Base-by-base conservation (phyloP, 2,888 invertebrate genomes). In the Smittia aterrima region DNA sequence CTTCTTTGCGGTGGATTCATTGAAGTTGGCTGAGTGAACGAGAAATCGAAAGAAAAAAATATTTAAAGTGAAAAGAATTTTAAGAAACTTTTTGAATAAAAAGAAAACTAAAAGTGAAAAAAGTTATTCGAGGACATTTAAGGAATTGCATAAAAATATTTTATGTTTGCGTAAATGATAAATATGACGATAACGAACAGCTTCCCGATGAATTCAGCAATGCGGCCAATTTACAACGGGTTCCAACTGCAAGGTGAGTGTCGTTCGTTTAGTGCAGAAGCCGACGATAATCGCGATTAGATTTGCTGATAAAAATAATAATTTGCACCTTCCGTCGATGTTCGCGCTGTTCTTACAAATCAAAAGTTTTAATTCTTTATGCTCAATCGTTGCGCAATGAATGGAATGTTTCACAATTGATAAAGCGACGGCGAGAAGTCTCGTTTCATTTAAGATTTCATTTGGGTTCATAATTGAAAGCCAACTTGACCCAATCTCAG, bases 171-270 rank as follows among this genome's bases (percentile, higher is more conserved):
- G 41, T 74, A 62, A 74, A 74, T 66, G 64, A 54, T 74, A 76
- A 82, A 76, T 76, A 83, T 83, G 83, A 82, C 83, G 76, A 82
- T 82, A 66, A 81, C 82, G 75, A 80, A 81, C 75, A 82, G 81
- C 78, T 74, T 66, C 20, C 62, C 74, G 18, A 32, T 32, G 32
- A 66, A 40, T 27, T 82, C 82, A 77, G 80, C 81, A 77, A 81
- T 82, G 78, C 78, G 82, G 79, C 81, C 83, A 76, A 83, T 82
- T 78, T 82, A 82, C 79, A 82, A 82, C 81, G 82, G 82, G 82
- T 83, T 81, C 76, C 79, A 82, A 72, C 80, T 83, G 79, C 83
- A 83, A 82, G 82, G 83, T 82, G 78, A 79, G 78, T 78, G 75
- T 27, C n/a, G n/a, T n/a, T n/a, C n/a, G n/a, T n/a, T n/a, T n/a